Evolutionary conservation across 64 coral and sea anemone genomes (phyloP).

Genomic region (Montipora capricornis): DNA sequence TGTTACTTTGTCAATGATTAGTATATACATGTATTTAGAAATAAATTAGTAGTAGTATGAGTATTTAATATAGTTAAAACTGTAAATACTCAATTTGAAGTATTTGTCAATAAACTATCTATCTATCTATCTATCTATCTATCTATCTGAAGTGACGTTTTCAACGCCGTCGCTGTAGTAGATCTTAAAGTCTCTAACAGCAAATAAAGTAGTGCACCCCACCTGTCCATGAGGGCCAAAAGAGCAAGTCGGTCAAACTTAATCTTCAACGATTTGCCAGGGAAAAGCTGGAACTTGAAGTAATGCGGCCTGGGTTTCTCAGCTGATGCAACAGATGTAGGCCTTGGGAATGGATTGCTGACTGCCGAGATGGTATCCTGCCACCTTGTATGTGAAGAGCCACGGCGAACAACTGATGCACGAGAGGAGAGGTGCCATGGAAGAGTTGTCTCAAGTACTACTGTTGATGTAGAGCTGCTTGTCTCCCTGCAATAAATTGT

Average conservation of each 20-base stretch:
- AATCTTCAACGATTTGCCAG: conserved; percentile 94
- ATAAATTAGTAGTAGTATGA: too few relatives aligned
- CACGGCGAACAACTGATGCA: conserved; percentile 41
- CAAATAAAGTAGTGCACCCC: not conserved
- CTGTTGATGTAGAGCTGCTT: conserved; percentile 88
- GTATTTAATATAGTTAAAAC: too few relatives aligned
- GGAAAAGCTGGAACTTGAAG: conserved; percentile 94
- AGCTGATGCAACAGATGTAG: conserved; percentile 71
- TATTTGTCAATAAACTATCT: too few relatives aligned
- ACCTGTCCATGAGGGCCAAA: conserved; percentile 97
- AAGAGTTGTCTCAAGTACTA: conserved; percentile 43
- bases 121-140: too few relatives aligned
- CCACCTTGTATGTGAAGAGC: conserved; percentile 71
- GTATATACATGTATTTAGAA: too few relatives aligned
- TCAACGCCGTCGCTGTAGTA: too few relatives aligned
- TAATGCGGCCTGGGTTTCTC: conserved; percentile 83
- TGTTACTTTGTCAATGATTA: too few relatives aligned
- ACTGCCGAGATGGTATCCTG: conserved; percentile 56
- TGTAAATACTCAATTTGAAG: too few relatives aligned
- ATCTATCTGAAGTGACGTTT: too few relatives aligned
- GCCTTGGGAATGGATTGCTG: conserved; percentile 68
- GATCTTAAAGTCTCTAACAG: too few relatives aligned
- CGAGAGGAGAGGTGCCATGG: conserved; percentile 47
- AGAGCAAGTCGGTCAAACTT: conserved; percentile 91
- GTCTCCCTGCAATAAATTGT: conserved; percentile 71